A percentile compares a stretch with the other conserved stretches of the same genome.
These are phyloP conservation scores for Anodontia alba DNA, from an alignment of 2,888 invertebrate species.

Conservation along the genomic window DNA sequence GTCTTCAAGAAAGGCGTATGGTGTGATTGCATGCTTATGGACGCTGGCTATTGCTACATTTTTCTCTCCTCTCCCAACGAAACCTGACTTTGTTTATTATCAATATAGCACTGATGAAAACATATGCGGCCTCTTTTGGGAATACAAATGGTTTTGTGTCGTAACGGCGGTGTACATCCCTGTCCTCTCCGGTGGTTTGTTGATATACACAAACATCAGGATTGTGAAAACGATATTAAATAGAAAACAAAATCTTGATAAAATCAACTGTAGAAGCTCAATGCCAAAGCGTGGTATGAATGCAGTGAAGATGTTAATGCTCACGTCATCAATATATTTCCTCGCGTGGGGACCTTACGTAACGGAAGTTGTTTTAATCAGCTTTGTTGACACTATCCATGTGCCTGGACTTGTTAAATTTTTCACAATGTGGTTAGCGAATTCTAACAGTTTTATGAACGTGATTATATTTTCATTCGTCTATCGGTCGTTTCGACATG, in stretches of 20 bases:
- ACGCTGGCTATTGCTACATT: slow-evolving; percentile 53
- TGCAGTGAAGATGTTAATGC: slow-evolving; percentile 55
- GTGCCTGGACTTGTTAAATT: slow-evolving; percentile 50
- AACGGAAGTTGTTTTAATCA: slow-evolving; percentile 41
- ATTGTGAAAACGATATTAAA: slow-evolving; percentile 37
- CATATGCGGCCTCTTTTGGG: slow-evolving; percentile 64
- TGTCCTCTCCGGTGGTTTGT: slow-evolving; percentile 50
- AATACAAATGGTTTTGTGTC: slow-evolving; percentile 56
- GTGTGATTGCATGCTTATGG: slow-evolving; percentile 46
- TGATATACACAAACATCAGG: slow-evolving; percentile 53
- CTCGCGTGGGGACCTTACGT: slow-evolving; percentile 70
- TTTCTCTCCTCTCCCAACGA: slow-evolving; percentile 48
- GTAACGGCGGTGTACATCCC: slow-evolving; percentile 61
- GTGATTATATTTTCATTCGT: slow-evolving; percentile 65
- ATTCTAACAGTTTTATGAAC: slow-evolving; percentile 67
- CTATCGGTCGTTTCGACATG: slow-evolving; percentile 53
- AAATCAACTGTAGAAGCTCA: slow-evolving; percentile 11
- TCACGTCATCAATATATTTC: slow-evolving; percentile 62
- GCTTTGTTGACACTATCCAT: slow-evolving; percentile 30
- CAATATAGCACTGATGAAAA: slow-evolving; percentile 37
- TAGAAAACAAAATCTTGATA: slow-evolving; percentile 8
- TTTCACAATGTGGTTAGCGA: slow-evolving; percentile 61
- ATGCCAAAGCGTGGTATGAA: slow-evolving; percentile 33
- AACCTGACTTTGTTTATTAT: slow-evolving; percentile 51
- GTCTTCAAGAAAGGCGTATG: slow-evolving; percentile 34